Percentiles rank a stretch among this genome's conserved stretches.
These are phyloP conservation scores for Xenops minutus DNA, from an alignment of 2,797 vertebrate species.

Conservation along the genomic window DNA sequence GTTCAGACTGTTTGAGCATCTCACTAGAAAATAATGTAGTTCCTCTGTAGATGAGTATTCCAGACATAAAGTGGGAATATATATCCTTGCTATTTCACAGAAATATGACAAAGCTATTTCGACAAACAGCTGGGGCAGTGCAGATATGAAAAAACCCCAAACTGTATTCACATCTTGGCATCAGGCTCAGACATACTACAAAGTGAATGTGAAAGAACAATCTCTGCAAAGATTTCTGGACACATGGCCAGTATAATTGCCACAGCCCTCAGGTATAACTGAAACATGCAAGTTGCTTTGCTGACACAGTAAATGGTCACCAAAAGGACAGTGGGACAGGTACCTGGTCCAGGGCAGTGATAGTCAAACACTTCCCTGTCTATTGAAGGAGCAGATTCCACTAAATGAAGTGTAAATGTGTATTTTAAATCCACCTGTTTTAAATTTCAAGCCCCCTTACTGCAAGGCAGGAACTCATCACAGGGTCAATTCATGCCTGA, in stretches of 20 bases:
- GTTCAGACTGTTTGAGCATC: neutral
- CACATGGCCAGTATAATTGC: neutral
- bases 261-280: neutral
- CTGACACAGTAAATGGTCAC: neutral
- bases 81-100: neutral
- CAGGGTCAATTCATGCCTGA: neutral
- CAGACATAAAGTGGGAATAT: neutral
- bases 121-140: neutral
- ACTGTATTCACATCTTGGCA: neutral
- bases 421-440: neutral
- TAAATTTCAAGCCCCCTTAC: neutral
- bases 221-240: neutral
- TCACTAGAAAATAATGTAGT: neutral
- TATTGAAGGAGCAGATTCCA: neutral
- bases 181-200: neutral
- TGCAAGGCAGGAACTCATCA: neutral
- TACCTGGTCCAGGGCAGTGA: neutral
- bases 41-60: neutral
- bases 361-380: neutral
- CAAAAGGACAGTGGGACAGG: neutral
- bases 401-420: neutral
- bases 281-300: neutral
- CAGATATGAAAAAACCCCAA: rapidly evolving
- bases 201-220: neutral
- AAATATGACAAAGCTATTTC: neutral